These are phyloP conservation scores for Lepus oiostolus DNA, from an alignment of 2,797 vertebrate species.

Conservation along the genomic window DNA sequence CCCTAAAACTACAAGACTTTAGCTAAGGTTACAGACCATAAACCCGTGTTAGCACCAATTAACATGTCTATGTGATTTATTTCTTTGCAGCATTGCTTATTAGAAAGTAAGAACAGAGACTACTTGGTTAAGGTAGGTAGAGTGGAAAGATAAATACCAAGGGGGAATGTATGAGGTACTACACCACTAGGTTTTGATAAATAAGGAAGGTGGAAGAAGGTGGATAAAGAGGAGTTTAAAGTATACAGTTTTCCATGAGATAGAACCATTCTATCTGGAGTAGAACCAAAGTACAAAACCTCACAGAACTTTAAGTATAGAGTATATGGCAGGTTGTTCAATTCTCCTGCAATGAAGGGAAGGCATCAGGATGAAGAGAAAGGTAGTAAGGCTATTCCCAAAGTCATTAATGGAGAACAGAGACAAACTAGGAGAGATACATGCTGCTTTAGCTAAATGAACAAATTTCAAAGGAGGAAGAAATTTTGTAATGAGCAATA, in stretches of 20 bases:
- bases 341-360: background rate
- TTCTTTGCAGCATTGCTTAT: slow-evolving; percentile 4
- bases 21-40: slow-evolving; percentile 1
- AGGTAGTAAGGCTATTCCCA: background rate
- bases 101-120: background rate
- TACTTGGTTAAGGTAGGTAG: background rate
- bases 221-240: background rate
- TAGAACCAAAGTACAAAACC: background rate
- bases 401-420: background rate
- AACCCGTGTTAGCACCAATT: slow-evolving; percentile 10
- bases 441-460: background rate
- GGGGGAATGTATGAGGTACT: background rate
- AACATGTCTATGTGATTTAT: background rate
- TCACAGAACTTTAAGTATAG: slow-evolving; percentile 16
- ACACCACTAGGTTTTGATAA: background rate
- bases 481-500: slow-evolving; percentile 18
- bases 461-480: background rate
- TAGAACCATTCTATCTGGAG: background rate
- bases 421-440: background rate
- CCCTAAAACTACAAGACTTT: background rate
- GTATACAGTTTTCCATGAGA: background rate
- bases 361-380: slow-evolving; percentile 14
- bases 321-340: background rate
- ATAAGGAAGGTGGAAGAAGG: background rate
- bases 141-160: background rate